phyloP scores from a whole-genome alignment of 2,797 vertebrate genomes.

The Coregonus ussuriensis region DNA sequence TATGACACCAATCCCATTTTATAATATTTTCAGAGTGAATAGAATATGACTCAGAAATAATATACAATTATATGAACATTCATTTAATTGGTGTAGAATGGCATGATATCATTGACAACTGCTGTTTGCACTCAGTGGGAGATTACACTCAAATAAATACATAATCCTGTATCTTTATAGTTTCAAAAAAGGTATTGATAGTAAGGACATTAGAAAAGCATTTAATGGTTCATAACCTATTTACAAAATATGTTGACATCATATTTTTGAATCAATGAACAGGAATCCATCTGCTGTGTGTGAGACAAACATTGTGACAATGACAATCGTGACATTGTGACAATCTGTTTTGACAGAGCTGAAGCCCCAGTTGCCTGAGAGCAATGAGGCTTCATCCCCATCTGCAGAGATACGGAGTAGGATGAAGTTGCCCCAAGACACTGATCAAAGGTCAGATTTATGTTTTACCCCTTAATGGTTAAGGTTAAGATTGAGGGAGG shows the following conservation, averaged over 20 bases:
- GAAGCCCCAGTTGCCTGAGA: neutral
- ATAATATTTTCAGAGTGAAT: constrained; percentile 13
- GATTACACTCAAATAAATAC: neutral
- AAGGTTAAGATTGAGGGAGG: constrained; percentile 5
- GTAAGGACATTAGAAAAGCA: neutral
- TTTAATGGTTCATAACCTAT: neutral
- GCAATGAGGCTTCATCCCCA: neutral
- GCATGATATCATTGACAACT: neutral
- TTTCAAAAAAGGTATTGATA: neutral
- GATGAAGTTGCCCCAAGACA: constrained; percentile 3
- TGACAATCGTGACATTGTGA: neutral
- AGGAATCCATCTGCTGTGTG: neutral
- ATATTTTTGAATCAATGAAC: too few relatives aligned
- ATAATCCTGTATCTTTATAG: neutral
- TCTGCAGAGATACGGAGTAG: neutral
- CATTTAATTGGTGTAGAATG: constrained; percentile 1
- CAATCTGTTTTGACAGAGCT: neutral
- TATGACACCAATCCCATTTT: constrained; percentile 2
- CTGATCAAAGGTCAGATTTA: constrained; percentile 5
- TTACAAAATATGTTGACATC: neutral
- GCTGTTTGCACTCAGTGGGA: neutral
- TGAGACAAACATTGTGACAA: neutral
- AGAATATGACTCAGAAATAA: neutral
- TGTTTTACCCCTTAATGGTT: neutral
- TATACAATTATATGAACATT: neutral